Evolutionary conservation across 2,888 invertebrate genomes (phyloP).

Genomic region (Plutella xylostella): DNA sequence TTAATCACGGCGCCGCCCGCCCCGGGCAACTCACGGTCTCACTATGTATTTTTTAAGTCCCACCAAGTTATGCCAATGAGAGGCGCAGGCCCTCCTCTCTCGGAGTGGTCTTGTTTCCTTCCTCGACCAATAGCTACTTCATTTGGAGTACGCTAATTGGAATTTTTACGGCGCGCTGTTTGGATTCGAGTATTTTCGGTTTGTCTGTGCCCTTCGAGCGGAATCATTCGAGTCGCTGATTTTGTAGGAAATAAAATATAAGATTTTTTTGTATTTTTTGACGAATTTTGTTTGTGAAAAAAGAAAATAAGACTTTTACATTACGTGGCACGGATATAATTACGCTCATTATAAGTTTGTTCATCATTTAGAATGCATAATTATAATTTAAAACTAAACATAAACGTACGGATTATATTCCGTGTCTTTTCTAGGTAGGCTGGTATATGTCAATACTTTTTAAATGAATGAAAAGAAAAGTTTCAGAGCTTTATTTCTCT

Average conservation of each 20-base stretch:
- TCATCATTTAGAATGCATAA: no score
- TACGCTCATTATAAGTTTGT: no score
- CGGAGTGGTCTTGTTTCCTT: constrained; percentile 26
- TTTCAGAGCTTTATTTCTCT: no score
- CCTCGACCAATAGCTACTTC: constrained; percentile 9
- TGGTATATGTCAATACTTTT: no score
- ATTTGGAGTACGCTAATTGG: constrained; percentile 28
- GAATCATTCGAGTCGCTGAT: neutral
- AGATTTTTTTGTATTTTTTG: neutral
- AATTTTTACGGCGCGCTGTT: constrained; percentile 16
- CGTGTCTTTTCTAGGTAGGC: no score
- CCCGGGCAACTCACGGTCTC: constrained; percentile 59
- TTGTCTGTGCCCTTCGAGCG: neutral
- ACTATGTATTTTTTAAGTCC: constrained; percentile 65
- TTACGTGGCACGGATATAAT: no score
- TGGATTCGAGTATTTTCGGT: neutral
- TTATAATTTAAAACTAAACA: no score
- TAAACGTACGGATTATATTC: no score
- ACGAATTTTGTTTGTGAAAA: no score
- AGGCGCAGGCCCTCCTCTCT: constrained; percentile 12
- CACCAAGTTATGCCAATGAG: constrained; percentile 25
- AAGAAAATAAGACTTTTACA: no score
- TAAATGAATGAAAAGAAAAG: no score
- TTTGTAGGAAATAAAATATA: neutral
- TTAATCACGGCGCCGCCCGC: constrained; percentile 58